phyloP scores from a whole-genome alignment of 2,888 invertebrate species.

The Spatulosminthurus flaviceps region DNA sequence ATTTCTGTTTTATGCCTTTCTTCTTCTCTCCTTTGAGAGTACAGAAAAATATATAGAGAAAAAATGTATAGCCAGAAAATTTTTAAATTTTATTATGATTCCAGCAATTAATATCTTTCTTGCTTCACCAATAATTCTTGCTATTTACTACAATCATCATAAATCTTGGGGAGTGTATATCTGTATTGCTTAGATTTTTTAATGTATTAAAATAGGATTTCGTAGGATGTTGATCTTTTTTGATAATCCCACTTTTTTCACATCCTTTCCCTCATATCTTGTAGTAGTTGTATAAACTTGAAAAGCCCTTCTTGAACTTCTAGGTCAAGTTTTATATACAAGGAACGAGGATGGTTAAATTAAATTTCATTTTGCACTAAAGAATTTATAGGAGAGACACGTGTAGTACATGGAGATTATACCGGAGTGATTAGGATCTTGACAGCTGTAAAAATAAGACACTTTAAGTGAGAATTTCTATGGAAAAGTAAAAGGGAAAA shows the following conservation, averaged over 20 bases:
- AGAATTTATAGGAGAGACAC: neutral
- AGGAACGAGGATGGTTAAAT: constrained; percentile 1
- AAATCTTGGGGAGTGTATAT: no score
- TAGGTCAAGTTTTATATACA: constrained; percentile 6
- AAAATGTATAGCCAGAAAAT: no score
- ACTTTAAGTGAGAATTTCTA: neutral
- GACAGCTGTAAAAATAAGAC: neutral
- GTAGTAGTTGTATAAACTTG: neutral
- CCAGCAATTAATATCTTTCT: neutral
- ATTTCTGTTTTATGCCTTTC: no score
- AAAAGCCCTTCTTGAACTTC: neutral
- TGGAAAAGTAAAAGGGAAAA: neutral
- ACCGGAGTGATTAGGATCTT: neutral
- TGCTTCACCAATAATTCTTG: no score
- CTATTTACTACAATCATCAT: no score
- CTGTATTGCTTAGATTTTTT: no score
- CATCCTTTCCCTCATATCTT: no score
- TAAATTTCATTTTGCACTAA: constrained; percentile 4
- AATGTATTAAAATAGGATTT: no score
- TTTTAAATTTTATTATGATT: neutral
- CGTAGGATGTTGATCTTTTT: no score
- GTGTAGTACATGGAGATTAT: neutral
- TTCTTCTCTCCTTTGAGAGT: no score
- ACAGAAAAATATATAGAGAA: no score
- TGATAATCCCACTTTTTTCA: no score